phyloP scores from a whole-genome alignment of 1,140 invertebrate species.

The Eueides isabella region DNA sequence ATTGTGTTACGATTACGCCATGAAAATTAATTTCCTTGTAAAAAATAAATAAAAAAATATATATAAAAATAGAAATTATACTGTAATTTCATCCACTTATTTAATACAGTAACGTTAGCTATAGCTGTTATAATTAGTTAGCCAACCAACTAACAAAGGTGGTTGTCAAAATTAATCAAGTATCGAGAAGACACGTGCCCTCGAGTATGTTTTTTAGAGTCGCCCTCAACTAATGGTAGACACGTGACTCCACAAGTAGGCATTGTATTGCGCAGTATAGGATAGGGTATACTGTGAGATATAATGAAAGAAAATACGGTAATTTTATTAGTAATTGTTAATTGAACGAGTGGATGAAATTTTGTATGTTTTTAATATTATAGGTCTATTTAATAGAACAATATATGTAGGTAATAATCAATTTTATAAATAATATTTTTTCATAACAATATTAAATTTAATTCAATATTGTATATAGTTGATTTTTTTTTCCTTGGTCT shows the following conservation, averaged over 20 bases:
- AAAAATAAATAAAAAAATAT: too few relatives aligned
- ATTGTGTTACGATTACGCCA: too few relatives aligned
- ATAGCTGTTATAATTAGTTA: slow-evolving; percentile 30
- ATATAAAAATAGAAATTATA: neutral
- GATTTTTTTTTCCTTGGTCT: too few relatives aligned
- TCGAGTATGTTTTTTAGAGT: slow-evolving; percentile 58
- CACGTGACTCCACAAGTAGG: slow-evolving; percentile 58
- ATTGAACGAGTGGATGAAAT: slow-evolving; percentile 18
- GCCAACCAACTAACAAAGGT: slow-evolving; percentile 54
- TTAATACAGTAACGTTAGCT: neutral
- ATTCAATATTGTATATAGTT: too few relatives aligned
- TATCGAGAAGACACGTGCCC: slow-evolving; percentile 68
- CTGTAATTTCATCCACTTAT: neutral
- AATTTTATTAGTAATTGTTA: slow-evolving; percentile 39
- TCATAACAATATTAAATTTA: too few relatives aligned
- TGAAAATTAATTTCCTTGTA: too few relatives aligned
- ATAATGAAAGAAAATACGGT: slow-evolving; percentile 40
- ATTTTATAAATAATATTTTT: too few relatives aligned
- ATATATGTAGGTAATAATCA: too few relatives aligned
- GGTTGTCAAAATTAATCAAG: slow-evolving; percentile 71
- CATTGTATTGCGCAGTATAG: slow-evolving; percentile 46
- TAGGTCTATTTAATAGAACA: too few relatives aligned
- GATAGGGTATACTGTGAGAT: slow-evolving; percentile 19
- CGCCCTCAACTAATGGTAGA: slow-evolving; percentile 59
- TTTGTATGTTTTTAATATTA: neutral